Evolutionary conservation across 1,140 invertebrate genomes (phyloP).

Genomic region (Ditylenchus dipsaci): DNA sequence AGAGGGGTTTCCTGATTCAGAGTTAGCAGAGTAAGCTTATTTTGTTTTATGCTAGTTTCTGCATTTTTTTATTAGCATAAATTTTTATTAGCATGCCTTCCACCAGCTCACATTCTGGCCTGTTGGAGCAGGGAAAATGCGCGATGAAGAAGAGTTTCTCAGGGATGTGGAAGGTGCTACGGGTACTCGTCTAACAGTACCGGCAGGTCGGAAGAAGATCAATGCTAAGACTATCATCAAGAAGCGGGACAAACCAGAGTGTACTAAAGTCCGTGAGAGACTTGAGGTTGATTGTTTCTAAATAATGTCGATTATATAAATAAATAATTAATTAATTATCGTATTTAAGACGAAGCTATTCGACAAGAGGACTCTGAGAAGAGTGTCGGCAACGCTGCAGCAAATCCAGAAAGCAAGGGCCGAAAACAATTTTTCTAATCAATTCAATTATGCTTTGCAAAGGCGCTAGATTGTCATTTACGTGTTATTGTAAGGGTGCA

Average conservation of each 20-base stretch:
- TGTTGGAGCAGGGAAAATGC: conserved; percentile 9
- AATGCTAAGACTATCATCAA: conserved; percentile 24
- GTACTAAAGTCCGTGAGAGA: conserved; percentile 26
- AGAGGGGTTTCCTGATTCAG: conserved; percentile 33
- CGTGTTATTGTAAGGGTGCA: too few relatives aligned
- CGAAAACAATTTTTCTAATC: conserved; percentile 32
- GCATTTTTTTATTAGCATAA: conserved; percentile 10
- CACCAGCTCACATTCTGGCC: conserved; percentile 12
- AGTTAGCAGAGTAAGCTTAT: conserved; percentile 12
- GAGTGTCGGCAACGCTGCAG: conserved; percentile 40
- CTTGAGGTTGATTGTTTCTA: conserved; percentile 28
- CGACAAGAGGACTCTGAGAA: conserved; percentile 38
- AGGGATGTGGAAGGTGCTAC: conserved; percentile 46
- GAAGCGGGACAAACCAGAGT: conserved; percentile 26
- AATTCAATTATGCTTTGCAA: conserved; percentile 45
- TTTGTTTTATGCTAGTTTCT: conserved; percentile 21
- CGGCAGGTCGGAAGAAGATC: background rate
- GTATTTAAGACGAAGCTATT: conserved; percentile 44
- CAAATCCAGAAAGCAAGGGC: conserved; percentile 42
- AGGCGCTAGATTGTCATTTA: background rate
- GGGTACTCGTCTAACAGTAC: conserved; percentile 21
- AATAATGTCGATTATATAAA: background rate
- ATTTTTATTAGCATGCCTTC: background rate
- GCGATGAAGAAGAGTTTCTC: conserved; percentile 41
- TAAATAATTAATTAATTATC: too few relatives aligned